A percentile compares a stretch with the other conserved stretches of the same genome.
Evolutionary conservation across 2,797 vertebrate species (phyloP).

Genomic region (Furcifer pardalis): DNA sequence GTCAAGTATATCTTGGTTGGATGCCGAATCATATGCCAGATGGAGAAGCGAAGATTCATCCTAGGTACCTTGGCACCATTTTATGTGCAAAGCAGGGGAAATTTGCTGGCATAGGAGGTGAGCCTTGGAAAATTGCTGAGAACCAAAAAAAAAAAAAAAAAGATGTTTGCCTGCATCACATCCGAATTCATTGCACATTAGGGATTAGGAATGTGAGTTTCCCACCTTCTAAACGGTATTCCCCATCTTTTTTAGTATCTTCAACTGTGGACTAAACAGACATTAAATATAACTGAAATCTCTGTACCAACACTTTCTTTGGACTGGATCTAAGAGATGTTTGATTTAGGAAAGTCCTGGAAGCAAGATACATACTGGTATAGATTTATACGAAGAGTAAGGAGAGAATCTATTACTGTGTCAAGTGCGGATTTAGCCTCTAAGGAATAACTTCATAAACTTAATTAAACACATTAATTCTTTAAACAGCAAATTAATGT

Average conservation of each 20-base stretch:
- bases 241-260: background rate
- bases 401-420: slow-evolving; percentile 54
- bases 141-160: too few species aligned
- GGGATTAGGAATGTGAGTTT: background rate
- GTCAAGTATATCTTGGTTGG: too few species aligned
- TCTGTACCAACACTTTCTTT: slow-evolving; percentile 11
- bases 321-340: slow-evolving; percentile 30
- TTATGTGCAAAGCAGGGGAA: too few species aligned
- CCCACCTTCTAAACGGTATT: background rate
- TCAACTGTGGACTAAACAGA: slow-evolving; percentile 6
- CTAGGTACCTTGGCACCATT: too few species aligned
- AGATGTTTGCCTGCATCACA: background rate
- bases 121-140: too few species aligned
- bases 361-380: slow-evolving; percentile 20
- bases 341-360: slow-evolving; percentile 26
- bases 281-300: slow-evolving; percentile 22
- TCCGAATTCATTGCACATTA: background rate
- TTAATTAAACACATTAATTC: slow-evolving; percentile 71
- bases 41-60: too few species aligned
- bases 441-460: slow-evolving; percentile 64
- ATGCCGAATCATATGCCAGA: too few species aligned
- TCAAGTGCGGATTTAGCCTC: slow-evolving; percentile 44
- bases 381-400: slow-evolving; percentile 46
- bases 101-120: too few species aligned
- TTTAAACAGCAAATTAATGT: slow-evolving; percentile 68